phyloP scores from a whole-genome alignment of 1,140 invertebrate genomes.

The Cydia splendana region DNA sequence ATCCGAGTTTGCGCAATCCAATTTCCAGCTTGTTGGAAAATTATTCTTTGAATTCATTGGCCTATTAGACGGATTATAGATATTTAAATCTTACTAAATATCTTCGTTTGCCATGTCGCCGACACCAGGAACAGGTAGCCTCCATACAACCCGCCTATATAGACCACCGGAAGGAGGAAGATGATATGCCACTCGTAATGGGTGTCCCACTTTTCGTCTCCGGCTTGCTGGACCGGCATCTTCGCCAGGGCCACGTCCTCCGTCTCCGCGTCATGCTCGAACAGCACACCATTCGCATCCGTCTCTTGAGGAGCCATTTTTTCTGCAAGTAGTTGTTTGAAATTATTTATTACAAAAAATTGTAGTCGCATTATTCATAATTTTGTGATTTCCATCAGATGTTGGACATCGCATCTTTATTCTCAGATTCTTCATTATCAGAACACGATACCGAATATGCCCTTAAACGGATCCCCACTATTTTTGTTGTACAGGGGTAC shows the following conservation, averaged over 20 bases:
- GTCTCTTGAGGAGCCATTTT: slow-evolving; percentile 56
- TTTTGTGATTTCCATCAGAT: too few relatives aligned
- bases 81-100: slow-evolving; percentile 84
- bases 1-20: too few relatives aligned
- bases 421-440: too few relatives aligned
- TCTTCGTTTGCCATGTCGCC: slow-evolving; percentile 87
- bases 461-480: too few relatives aligned
- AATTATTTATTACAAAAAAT: too few relatives aligned
- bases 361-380: too few relatives aligned
- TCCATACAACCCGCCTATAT: slow-evolving; percentile 94
- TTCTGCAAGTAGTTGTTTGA: neutral
- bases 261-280: slow-evolving; percentile 82
- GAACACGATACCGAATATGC: too few relatives aligned
- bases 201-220: slow-evolving; percentile 78
- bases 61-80: neutral
- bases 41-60: too few relatives aligned
- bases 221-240: slow-evolving; percentile 67
- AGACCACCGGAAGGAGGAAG: slow-evolving; percentile 84
- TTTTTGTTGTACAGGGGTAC: too few relatives aligned
- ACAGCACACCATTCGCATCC: slow-evolving; percentile 82
- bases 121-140: slow-evolving; percentile 89
- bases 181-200: slow-evolving; percentile 96
- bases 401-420: too few relatives aligned
- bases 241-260: slow-evolving; percentile 75
- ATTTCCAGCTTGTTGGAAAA: too few relatives aligned